Evolutionary conservation across 2,888 invertebrate genomes (phyloP), one percentile per base, ranked within the genome.

Genomic region (Eupsilia transversa): DNA sequence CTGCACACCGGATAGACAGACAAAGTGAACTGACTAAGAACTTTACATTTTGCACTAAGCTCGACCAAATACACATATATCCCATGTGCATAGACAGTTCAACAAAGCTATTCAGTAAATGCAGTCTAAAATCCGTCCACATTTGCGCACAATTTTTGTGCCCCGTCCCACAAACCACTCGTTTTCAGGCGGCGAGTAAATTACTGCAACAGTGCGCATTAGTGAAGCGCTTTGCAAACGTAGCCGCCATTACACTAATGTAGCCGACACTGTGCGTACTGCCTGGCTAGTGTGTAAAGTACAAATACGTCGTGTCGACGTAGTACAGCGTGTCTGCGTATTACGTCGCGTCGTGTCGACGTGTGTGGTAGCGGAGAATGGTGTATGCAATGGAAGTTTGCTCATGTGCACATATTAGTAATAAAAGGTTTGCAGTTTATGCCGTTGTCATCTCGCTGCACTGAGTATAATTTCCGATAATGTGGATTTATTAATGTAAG

Each of bases 191-290:
- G 54, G 20, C 33, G 27, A 72, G 71, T 68, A 23, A 74, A 68
- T 57, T 54, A 71, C n/a, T 71, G 65, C 64, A 57, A 65, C 46
- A 14, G 57, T n/a, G 71, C 23, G 52, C 67, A 69, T 82, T 69
- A 79, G 74, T 46, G 77, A 83, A n/a, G 72, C 67, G 38, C 52
- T 68, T 56, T 49, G 56, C 74, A 27, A 54, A 27, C 41, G 73
- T 64, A 35, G 54, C 49, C 23, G 43, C 73, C 65, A 74, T 83
- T 66, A 66, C 65, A 20, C 64, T 77, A 74, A 66, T 66, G 61
- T 20, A 57, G 56, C 57, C 49, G n/a, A n/a, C 35, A 59, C 20
- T 60, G 59, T 33, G 66, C 63, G 54, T 23, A 23, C 30, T 54
- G 27, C 41, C 54, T 7, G 54, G 14, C n/a, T 20, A 41, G 30